Evolutionary conservation across 2,113 vertebrate species (phyloP).

Genomic region (Oryzias javanicus): DNA sequence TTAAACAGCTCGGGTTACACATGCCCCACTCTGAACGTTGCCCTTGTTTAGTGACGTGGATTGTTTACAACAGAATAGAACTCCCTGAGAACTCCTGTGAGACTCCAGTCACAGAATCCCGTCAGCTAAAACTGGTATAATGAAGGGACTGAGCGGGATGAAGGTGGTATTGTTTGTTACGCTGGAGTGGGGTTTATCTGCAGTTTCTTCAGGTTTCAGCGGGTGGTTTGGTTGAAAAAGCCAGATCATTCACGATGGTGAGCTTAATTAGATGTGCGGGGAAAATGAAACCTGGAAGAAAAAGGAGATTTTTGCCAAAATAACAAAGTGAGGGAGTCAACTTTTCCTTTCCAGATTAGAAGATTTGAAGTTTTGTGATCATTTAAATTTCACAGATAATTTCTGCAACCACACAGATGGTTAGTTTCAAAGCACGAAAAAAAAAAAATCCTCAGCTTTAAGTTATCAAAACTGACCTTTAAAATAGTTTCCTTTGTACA

Average conservation of each 20-base stretch:
- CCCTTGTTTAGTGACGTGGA: neutral
- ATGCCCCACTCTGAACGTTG: neutral
- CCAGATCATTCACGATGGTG: conserved; percentile 20
- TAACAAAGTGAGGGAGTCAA: neutral
- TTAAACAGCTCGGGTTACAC: neutral
- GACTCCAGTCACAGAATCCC: conserved; percentile 1
- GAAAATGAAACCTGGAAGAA: conserved; percentile 1
- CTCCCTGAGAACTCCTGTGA: conserved; percentile 1
- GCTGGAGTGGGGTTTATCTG: conserved; percentile 22
- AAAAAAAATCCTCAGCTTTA: too few species aligned
- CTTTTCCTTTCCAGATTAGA: neutral
- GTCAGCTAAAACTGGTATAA: conserved; percentile 8
- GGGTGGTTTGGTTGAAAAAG: conserved; percentile 8
- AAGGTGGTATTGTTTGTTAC: conserved; percentile 21
- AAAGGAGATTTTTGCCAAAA: neutral
- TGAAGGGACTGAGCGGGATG: conserved; percentile 5
- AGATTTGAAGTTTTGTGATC: neutral
- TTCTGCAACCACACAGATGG: too few species aligned
- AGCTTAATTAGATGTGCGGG: conserved; percentile 17
- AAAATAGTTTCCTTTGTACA: too few species aligned
- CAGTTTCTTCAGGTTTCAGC: conserved; percentile 18
- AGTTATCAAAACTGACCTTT: too few species aligned
- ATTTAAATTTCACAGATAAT: too few species aligned
- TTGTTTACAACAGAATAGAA: conserved; percentile 5
- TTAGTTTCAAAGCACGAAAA: too few species aligned